phyloP scores from a whole-genome alignment of 92 coral and sea anemone genomes.

The Ricordea florida region DNA sequence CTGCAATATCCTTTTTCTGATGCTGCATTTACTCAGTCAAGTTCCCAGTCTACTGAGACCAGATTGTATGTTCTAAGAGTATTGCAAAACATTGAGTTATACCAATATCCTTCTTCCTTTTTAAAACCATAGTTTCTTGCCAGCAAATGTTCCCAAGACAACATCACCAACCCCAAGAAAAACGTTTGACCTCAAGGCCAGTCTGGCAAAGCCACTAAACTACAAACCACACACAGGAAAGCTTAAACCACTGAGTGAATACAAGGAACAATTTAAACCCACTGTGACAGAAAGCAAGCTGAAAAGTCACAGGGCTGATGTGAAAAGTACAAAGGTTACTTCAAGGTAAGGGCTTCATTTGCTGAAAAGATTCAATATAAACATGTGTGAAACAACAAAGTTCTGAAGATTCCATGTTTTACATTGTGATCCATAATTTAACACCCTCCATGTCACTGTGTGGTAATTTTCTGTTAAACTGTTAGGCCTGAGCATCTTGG shows the following conservation, averaged over 20 bases:
- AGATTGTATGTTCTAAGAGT: no score
- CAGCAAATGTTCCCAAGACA: conserved; percentile 11
- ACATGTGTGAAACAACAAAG: no score
- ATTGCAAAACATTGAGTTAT: no score
- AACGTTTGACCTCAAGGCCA: conserved; percentile 88
- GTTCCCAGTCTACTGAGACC: no score
- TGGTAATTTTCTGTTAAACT: no score
- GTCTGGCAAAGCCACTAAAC: conserved; percentile 80
- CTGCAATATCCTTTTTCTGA: no score
- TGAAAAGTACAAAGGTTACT: conserved; percentile 79
- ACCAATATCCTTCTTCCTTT: not conserved
- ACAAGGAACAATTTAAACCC: conserved; percentile 23
- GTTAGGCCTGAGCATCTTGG: no score
- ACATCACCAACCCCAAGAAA: conserved; percentile 74
- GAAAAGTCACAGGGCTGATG: conserved; percentile 54
- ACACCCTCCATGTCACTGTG: no score
- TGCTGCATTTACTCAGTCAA: no score
- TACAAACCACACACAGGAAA: conserved; percentile 95
- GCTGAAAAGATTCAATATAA: no score
- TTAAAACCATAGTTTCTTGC: conserved; percentile 15
- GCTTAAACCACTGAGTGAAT: conserved; percentile 61
- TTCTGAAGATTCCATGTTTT: no score
- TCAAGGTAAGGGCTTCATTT: conserved; percentile 74
- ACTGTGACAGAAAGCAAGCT: conserved; percentile 30
- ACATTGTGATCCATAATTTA: no score